Conservation (phyloP, 2,888 invertebrate genomes). For the Anthrax anthrax region DNA sequence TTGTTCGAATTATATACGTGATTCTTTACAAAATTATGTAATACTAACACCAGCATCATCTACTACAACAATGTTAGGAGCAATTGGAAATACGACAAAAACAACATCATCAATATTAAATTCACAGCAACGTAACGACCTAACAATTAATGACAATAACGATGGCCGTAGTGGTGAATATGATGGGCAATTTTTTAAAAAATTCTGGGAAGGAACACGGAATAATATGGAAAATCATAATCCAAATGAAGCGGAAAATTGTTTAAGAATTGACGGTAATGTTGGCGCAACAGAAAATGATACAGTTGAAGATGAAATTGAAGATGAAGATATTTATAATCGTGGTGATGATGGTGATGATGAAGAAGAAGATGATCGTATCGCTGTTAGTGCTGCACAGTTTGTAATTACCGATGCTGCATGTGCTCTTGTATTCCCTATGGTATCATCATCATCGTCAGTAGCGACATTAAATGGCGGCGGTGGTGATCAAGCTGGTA, state of each 20-base stretch:
- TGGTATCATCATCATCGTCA: neutral
- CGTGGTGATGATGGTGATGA: neutral
- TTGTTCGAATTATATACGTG: neutral
- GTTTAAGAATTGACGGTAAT: neutral
- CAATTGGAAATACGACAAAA: too few relatives aligned
- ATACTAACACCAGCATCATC: too few relatives aligned
- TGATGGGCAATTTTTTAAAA: neutral
- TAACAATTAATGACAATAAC: neutral
- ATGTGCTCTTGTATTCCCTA: slow-evolving; percentile 5
- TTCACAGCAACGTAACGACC: neutral
- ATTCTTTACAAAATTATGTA: too few relatives aligned
- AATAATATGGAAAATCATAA: too few relatives aligned
- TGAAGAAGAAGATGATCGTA: neutral
- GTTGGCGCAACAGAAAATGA: neutral
- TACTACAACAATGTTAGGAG: too few relatives aligned
- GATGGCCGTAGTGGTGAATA: neutral
- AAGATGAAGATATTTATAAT: slow-evolving; percentile 1
- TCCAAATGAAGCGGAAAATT: neutral
- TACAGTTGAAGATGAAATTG: slow-evolving; percentile 2
- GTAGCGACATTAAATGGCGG: neutral
- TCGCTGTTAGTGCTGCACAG: too few relatives aligned
- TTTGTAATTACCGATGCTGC: slow-evolving; percentile 4
- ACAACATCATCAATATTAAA: neutral
- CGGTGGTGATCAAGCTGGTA: too few relatives aligned
- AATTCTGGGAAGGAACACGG: neutral